Base-by-base conservation (phyloP, 2,888 invertebrate genomes). In the Drosophila setosimentum region DNA sequence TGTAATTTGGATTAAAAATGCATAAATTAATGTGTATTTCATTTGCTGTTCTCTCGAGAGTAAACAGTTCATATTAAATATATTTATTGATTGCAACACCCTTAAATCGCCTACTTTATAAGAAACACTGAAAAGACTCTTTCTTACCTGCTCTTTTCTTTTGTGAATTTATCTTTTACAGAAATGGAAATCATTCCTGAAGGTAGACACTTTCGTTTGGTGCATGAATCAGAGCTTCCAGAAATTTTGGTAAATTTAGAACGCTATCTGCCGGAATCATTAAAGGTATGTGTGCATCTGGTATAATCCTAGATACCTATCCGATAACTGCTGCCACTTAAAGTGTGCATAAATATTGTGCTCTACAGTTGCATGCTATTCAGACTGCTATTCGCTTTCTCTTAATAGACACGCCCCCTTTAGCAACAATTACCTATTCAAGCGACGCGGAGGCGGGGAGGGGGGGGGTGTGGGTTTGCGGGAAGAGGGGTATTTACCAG, bases 171-270 rank as follows among this genome's bases (percentile, higher is more conserved):
- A 8, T 73, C 42, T 60, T 59, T 91, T 95, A 70, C 94, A 96
- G 96, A 96, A 94, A 96, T 96, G 96, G 96, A 96, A 96, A 95
- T 96, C 95, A 95, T 96, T 95, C 94, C 96, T 93, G 96, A 96
- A 94, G 96, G 96, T 93, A 96, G 95, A 95, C 96, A 97, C 95
- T 97, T 97, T 94, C 96, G 96, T 95, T 95, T 97, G 95, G 96
- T 96, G 93, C 94, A 95, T 94, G 96, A 96, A 95, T 96, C 96
- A 93, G 97, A 97, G 95, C 95, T 97, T 94, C 96, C 96, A 92
- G 95, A 96, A 93, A 95, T 97, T 93, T 95, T 96, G 93, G 95
- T 96, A 93, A 94, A 96, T 93, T 95, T 97, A 93, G 95, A 95
- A 92, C 95, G 95, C 94, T 96, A 96, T 94, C 95, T 97, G 94